Base-by-base conservation (phyloP, 2,888 invertebrate species). In the Galerucella calmariensis region DNA sequence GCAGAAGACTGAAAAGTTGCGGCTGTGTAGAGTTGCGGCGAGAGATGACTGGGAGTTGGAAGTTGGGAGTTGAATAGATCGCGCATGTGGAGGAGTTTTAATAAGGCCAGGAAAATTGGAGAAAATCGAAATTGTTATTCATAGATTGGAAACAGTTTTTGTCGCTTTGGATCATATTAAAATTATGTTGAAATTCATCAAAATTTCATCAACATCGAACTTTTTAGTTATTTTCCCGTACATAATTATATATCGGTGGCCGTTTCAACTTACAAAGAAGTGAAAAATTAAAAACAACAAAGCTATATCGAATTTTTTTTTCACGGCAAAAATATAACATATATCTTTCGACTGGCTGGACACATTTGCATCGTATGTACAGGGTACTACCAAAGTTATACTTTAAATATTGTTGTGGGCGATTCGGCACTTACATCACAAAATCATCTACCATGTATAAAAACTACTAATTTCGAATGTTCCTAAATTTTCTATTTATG, bases 81-180 rank as follows among this genome's bases (percentile, higher is more conserved):
- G 75, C 75, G 75, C 75, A 75, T 75, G 75, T 74, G 74, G 69
- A 74, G 75, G 69, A 74, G 74, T 75, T 74, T 76, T 76, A 78
- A 76, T 76, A 75, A 76, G 76, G 76, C 73, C 70, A 58, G 76
- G 78, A 73, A 76, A 76, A 76, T 73, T 73, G 76, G 73, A 75
- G 76, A 76, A 76, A 76, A 76, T 78, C 78, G 75, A 76, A 78
- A 78, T 78, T 77, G 75, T 78, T 78, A 78, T 78, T 77, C 78
- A 78, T 78, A 73, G 78, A 74, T 75, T 69, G 73, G 71, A 68
- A 74, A 75, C 73, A 65, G 66, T 76, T 75, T 74, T 74, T 74
- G 74, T 56, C 71, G 70, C 27, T 63, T 46, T 44, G 56, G 69
- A 65, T 69, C 44, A 48, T 61, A 53, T 67, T 65, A 67, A 51